These are phyloP conservation scores for Centropus bengalensis DNA, from an alignment of 2,113 vertebrate genomes.

Conservation along the genomic window DNA sequence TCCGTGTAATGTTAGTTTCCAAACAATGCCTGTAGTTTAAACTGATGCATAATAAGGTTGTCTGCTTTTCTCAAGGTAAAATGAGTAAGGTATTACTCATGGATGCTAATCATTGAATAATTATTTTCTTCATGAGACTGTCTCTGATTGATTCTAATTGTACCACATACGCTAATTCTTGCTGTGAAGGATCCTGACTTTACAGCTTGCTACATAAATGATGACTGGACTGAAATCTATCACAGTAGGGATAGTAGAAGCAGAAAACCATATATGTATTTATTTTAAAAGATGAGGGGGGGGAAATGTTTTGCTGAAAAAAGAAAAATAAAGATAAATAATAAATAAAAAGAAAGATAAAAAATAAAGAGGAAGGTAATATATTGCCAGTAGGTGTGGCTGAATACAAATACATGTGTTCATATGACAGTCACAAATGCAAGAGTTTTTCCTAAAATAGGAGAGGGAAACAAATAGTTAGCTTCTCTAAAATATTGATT, in stretches of 20 bases:
- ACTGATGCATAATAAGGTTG: background rate
- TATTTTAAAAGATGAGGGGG: background rate
- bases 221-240: background rate
- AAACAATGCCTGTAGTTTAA: background rate
- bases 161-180: background rate
- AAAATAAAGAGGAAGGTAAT: background rate
- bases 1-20: background rate
- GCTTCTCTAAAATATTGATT: background rate
- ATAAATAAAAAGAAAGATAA: background rate
- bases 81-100: background rate
- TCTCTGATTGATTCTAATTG: background rate
- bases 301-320: background rate
- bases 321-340: background rate
- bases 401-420: background rate
- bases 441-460: background rate
- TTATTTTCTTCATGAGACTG: background rate
- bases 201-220: background rate
- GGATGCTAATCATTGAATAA: background rate
- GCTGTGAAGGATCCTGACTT: background rate
- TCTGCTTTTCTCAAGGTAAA: background rate
- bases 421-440: background rate
- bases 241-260: background rate
- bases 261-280: accelerated
- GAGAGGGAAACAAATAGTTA: background rate
- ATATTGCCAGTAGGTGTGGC: background rate